Percentiles rank a stretch among this genome's conserved stretches.
Conservation (phyloP, 2,113 vertebrate genomes). For the Myrmecobius fasciatus region DNA sequence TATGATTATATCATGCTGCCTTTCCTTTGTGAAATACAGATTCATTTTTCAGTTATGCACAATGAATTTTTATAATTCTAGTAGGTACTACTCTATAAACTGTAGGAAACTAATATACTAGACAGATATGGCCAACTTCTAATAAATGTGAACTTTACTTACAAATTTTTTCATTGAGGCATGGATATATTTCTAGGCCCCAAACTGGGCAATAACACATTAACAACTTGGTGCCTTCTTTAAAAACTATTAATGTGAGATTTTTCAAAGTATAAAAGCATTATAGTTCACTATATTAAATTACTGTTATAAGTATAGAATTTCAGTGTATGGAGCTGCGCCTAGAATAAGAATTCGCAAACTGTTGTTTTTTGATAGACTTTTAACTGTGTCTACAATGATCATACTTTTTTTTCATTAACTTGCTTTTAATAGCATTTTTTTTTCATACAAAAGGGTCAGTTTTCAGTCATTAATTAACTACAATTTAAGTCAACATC, state of each 20-base stretch:
- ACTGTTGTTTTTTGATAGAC: conserved; percentile 33
- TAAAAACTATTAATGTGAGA: conserved; percentile 73
- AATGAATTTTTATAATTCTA: conserved; percentile 46
- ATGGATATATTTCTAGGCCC: conserved; percentile 48
- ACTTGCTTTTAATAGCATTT: conserved; percentile 56
- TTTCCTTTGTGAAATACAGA: background rate
- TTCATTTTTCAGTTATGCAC: background rate
- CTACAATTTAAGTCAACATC: conserved; percentile 38
- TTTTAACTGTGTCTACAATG: conserved; percentile 62
- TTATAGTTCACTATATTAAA: conserved; percentile 53
- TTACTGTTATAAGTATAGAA: conserved; percentile 55
- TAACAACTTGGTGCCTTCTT: conserved; percentile 70
- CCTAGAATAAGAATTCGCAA: conserved; percentile 67
- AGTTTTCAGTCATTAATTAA: conserved; percentile 54
- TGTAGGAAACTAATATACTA: conserved; percentile 69
- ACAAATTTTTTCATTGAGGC: conserved; percentile 45
- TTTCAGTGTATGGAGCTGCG: conserved; percentile 55
- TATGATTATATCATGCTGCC: background rate
- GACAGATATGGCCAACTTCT: conserved; percentile 60
- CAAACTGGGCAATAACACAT: conserved; percentile 54
- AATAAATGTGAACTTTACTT: conserved; percentile 47
- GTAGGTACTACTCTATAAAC: conserved; percentile 54
- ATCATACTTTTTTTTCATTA: background rate
- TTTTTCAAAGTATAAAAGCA: conserved; percentile 77
- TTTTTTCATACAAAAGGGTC: conserved; percentile 27